Evolutionary conservation across 2,113 vertebrate genomes (phyloP).

Genomic region (Nesogale talazaci): DNA sequence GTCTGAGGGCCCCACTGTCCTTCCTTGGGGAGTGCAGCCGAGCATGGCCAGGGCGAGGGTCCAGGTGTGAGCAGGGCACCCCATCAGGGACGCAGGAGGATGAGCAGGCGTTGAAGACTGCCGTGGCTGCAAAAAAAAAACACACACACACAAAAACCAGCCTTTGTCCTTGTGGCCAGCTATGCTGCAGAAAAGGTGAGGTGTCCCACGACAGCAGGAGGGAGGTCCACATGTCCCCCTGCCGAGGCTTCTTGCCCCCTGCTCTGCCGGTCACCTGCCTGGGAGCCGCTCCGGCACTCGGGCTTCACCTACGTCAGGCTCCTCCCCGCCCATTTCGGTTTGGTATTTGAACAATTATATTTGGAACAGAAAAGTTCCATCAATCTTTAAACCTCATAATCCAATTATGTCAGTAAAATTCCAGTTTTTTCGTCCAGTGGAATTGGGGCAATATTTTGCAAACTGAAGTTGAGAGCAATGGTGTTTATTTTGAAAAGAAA

Average conservation of each 20-base stretch:
- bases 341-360: slow-evolving; percentile 79
- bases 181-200: background rate
- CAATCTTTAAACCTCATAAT: slow-evolving; percentile 83
- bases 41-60: background rate
- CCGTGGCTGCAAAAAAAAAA: background rate
- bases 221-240: background rate
- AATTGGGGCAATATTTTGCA: slow-evolving; percentile 82
- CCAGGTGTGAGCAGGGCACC: background rate
- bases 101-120: background rate
- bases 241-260: background rate
- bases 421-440: slow-evolving; percentile 83
- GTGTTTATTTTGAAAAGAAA: slow-evolving; percentile 81
- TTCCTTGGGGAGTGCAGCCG: background rate
- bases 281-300: slow-evolving; percentile 16
- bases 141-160: too few species aligned
- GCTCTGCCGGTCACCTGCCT: slow-evolving; percentile 25
- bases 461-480: slow-evolving; percentile 78
- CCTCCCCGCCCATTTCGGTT: slow-evolving; percentile 72
- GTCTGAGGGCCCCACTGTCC: background rate
- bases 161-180: background rate
- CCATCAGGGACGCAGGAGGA: background rate
- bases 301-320: slow-evolving; percentile 63
- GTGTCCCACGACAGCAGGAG: background rate
- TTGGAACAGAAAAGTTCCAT: slow-evolving; percentile 83
- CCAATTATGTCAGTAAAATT: slow-evolving; percentile 82